Evolutionary conservation across 2,797 vertebrate genomes (phyloP).

Genomic region (Coilia nasus): DNA sequence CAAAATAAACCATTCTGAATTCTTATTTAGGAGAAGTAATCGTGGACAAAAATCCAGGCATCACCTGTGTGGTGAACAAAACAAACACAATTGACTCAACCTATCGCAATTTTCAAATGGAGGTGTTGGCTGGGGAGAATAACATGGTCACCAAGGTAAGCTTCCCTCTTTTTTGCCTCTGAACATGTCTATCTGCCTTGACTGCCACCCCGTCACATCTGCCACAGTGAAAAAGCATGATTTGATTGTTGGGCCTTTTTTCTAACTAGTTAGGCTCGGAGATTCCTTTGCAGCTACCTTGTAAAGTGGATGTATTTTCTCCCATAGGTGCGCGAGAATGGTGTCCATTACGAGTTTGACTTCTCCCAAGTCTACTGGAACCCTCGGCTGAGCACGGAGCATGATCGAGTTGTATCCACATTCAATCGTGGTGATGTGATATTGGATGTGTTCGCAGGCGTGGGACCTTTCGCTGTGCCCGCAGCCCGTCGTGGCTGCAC

Average conservation of each 20-base stretch:
- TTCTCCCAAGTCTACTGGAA: conserved; percentile 98
- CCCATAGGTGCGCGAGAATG: conserved; percentile 92
- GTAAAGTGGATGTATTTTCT: not conserved
- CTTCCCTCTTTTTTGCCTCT: not conserved
- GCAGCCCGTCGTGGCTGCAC: conserved; percentile 82
- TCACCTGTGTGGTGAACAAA: conserved; percentile 95
- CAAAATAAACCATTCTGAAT: not conserved
- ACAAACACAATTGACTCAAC: conserved; percentile 87
- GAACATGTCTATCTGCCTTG: not conserved
- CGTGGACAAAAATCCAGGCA: conserved; percentile 93
- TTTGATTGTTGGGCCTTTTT: too few relatives aligned
- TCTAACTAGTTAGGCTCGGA: too few relatives aligned
- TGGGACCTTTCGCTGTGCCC: conserved; percentile 92
- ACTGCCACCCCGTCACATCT: too few relatives aligned
- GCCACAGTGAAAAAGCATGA: too few relatives aligned
- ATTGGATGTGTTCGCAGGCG: conserved; percentile 91
- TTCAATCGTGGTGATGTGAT: conserved; percentile 80
- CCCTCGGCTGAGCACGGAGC: conserved; percentile 90
- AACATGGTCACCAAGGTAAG: conserved; percentile 90
- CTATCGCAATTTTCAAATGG: conserved; percentile 95
- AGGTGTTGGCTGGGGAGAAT: conserved; percentile 89
- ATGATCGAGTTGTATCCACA: conserved; percentile 80
- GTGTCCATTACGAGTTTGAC: conserved; percentile 87
- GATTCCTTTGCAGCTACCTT: too few relatives aligned
- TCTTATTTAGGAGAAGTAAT: conserved; percentile 84